A percentile compares a stretch with the other conserved stretches of the same genome.
phyloP scores from a whole-genome alignment of 2,113 vertebrate genomes.

The Rhinopomastus cyanomelas region DNA sequence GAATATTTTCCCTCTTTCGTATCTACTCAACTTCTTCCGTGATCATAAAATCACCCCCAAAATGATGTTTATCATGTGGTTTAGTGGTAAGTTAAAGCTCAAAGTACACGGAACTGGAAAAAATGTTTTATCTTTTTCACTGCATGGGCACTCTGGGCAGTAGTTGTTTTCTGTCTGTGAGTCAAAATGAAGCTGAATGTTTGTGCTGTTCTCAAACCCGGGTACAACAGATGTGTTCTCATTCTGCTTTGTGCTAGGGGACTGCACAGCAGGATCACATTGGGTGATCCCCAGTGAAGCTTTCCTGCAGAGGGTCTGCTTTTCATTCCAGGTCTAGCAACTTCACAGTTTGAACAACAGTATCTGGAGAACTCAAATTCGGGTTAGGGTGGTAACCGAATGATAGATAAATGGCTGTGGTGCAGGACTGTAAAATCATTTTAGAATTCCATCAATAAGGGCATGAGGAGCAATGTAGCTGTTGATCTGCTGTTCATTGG shows the following conservation, averaged over 20 bases:
- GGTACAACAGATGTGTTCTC: not conserved
- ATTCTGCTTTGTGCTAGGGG: not conserved
- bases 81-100: conserved; percentile 87
- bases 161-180: not conserved
- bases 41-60: conserved; percentile 98
- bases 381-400: not conserved
- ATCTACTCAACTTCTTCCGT: conserved; percentile 97
- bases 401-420: not conserved
- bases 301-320: not conserved
- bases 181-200: not conserved
- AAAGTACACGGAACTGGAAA: not conserved
- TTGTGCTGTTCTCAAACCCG: not conserved
- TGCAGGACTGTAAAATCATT: not conserved
- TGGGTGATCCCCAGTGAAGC: not conserved
- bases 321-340: not conserved
- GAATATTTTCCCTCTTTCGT: conserved; percentile 97
- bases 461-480: not conserved
- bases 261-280: no score
- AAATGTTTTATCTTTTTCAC: not conserved
- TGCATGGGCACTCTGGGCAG: not conserved
- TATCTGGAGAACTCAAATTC: not conserved
- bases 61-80: conserved; percentile 99
- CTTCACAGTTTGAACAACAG: not conserved
- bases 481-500: not conserved
- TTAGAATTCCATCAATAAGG: fast-evolving